Percentiles rank a stretch among this genome's conserved stretches.
Conservation (phyloP, 2,888 invertebrate species). For the Oscheius onirici region DNA sequence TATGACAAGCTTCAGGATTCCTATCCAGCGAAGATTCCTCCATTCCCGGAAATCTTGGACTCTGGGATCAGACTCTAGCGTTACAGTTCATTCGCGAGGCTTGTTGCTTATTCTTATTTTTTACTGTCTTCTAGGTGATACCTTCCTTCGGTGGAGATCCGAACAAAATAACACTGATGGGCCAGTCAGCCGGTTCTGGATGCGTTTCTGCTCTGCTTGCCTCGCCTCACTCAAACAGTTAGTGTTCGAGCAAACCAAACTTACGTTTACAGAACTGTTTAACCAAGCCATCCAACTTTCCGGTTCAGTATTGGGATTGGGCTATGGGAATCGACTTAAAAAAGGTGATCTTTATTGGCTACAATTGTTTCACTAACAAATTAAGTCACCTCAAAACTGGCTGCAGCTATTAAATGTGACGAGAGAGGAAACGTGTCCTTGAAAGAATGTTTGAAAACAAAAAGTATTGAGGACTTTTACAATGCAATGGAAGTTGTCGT, state of each 20-base stretch:
- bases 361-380: neutral
- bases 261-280: constrained; percentile 46
- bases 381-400: constrained; percentile 12
- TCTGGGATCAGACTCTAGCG: constrained; percentile 57
- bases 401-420: constrained; percentile 39
- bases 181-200: constrained; percentile 56
- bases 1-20: constrained; percentile 41
- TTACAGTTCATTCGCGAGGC: constrained; percentile 55
- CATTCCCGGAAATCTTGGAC: constrained; percentile 55
- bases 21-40: constrained; percentile 50
- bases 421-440: constrained; percentile 42
- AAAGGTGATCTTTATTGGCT: constrained; percentile 30
- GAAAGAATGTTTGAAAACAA: constrained; percentile 50
- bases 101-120: neutral
- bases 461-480: constrained; percentile 50
- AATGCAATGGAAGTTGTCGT: constrained; percentile 58
- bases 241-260: constrained; percentile 2
- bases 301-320: constrained; percentile 54
- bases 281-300: constrained; percentile 54
- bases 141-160: constrained; percentile 58
- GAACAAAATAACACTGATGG: constrained; percentile 48
- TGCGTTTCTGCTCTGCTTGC: constrained; percentile 50
- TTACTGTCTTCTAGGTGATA: constrained; percentile 29
- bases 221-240: constrained; percentile 58
- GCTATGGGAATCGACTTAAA: constrained; percentile 46